Conservation (phyloP, 2,797 vertebrate species). For the Alcedo atthis region DNA sequence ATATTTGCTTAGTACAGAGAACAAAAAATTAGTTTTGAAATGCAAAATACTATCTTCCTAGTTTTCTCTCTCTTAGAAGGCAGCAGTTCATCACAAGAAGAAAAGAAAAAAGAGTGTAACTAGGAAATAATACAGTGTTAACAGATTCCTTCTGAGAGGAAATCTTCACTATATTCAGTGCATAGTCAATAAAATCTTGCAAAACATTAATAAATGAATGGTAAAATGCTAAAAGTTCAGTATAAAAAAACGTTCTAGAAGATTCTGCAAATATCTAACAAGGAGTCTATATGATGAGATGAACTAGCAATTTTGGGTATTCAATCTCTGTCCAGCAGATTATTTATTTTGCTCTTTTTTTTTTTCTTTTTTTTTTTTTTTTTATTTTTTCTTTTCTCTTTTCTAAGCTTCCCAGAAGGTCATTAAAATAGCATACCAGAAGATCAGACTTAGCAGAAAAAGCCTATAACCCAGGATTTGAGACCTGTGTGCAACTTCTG, state of each 20-base stretch:
- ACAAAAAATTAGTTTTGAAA: neutral
- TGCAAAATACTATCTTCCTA: neutral
- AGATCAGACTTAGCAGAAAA: neutral
- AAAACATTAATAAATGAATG: neutral
- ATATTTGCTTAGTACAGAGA: neutral
- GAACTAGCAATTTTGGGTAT: neutral
- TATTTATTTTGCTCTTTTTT: neutral
- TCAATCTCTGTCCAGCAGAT: accelerated
- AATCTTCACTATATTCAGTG: neutral
- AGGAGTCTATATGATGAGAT: neutral
- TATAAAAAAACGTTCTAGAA: neutral
- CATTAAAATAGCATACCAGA: neutral
- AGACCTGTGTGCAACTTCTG: neutral
- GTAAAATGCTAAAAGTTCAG: neutral
- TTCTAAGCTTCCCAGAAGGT: neutral
- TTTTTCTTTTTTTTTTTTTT: neutral
- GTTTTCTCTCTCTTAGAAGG: neutral
- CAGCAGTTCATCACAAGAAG: neutral
- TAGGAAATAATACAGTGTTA: neutral
- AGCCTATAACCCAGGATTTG: neutral
- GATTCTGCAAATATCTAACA: neutral
- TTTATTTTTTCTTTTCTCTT: neutral
- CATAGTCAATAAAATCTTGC: neutral
- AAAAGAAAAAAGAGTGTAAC: neutral
- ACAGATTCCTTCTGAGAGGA: neutral